Percentiles rank a stretch among this genome's conserved stretches.
These are phyloP conservation scores for Vanessa atalanta DNA, from an alignment of 1,140 invertebrate species.

Conservation along the genomic window DNA sequence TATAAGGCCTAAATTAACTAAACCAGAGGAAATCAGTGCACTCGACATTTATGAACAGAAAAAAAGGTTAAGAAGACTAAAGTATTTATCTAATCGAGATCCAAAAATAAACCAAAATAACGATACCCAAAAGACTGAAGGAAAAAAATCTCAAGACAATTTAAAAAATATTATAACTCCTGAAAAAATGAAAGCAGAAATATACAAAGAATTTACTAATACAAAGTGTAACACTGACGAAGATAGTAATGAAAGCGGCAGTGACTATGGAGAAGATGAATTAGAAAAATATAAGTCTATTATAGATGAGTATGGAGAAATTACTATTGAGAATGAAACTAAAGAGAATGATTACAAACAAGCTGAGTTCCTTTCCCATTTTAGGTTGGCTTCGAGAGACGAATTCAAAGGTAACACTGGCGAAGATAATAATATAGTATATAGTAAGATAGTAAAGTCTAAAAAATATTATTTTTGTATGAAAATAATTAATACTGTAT, in stretches of 20 bases:
- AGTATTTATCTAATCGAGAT: conserved; percentile 62
- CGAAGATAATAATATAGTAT: too few relatives aligned
- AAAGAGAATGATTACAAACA: conserved; percentile 49
- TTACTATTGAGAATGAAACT: conserved; percentile 11
- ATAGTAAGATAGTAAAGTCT: not conserved
- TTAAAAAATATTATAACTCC: conserved; percentile 69
- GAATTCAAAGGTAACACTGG: conserved; percentile 59
- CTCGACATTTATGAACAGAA: conserved; percentile 74
- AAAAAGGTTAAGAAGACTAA: conserved; percentile 59
- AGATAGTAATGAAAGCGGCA: conserved; percentile 60
- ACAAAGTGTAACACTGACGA: conserved; percentile 51
- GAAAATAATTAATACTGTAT: not conserved
- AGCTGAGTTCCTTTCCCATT: conserved; percentile 65
- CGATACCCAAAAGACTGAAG: conserved; percentile 49
- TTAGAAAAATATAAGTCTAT: conserved; percentile 60
- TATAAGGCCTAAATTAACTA: conserved; percentile 53
- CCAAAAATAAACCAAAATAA: conserved; percentile 37
- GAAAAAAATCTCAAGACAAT: conserved; percentile 51
- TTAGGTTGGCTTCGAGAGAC: conserved; percentile 62
- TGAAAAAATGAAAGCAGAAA: conserved; percentile 68
- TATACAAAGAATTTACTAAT: conserved; percentile 66
- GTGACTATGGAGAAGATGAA: conserved; percentile 70
- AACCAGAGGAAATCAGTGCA: conserved; percentile 67
- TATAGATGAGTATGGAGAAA: conserved; percentile 55
- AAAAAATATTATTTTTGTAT: not conserved